These are phyloP conservation scores for Sporophila hypoxantha DNA, from an alignment of 2,113 vertebrate genomes.

Conservation along the genomic window DNA sequence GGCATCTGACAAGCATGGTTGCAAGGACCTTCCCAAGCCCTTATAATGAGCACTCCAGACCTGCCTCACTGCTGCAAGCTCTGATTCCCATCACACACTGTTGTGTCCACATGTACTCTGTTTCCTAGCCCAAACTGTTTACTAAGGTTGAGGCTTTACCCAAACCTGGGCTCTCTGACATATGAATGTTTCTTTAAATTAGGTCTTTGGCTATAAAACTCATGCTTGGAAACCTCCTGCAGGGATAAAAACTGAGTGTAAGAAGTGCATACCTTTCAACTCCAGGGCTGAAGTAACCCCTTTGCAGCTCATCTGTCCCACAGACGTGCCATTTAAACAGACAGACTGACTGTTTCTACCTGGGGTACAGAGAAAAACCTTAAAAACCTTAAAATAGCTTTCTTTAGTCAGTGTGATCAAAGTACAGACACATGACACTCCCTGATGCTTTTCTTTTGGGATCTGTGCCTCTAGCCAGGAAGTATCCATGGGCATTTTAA, in stretches of 20 bases:
- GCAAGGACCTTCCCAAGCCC: neutral
- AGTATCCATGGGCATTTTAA: neutral
- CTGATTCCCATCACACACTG: neutral
- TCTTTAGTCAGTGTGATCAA: neutral
- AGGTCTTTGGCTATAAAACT: neutral
- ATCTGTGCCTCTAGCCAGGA: neutral
- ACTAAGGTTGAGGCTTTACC: neutral
- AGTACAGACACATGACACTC: neutral
- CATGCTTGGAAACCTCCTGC: neutral
- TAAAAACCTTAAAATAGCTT: neutral
- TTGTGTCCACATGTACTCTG: neutral
- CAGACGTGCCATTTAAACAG: neutral
- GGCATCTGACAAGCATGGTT: neutral
- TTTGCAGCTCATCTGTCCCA: neutral
- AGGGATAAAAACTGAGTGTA: neutral
- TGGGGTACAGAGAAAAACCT: neutral
- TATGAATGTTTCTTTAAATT: neutral
- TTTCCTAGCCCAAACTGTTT: neutral
- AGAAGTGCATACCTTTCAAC: neutral
- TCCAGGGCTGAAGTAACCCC: neutral
- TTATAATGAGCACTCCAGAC: fast-evolving
- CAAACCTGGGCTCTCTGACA: neutral
- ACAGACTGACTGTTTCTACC: neutral
- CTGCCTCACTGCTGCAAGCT: neutral
- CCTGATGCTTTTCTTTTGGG: neutral